Evolutionary conservation across 2,888 invertebrate species (phyloP).

Genomic region (Lamellibrachia columna): DNA sequence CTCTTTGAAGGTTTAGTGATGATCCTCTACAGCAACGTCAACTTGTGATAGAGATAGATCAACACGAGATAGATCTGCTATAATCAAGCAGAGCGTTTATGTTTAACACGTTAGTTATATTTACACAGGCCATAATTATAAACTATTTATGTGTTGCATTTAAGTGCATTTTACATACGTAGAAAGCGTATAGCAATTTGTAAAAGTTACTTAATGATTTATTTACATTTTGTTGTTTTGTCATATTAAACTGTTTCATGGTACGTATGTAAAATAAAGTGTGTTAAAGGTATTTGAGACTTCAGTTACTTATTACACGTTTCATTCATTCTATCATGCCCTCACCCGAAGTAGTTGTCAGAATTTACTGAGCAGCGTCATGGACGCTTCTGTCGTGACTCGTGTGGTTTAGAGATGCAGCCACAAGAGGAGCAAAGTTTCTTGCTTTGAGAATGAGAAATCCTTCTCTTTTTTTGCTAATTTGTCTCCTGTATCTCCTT

Average conservation of each 20-base stretch:
- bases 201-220: background rate
- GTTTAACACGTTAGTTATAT: background rate
- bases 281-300: background rate
- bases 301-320: background rate
- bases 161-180: background rate
- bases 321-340: no score
- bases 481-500: no score
- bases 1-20: background rate
- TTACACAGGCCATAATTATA: background rate
- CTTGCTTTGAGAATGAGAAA: no score
- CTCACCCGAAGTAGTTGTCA: no score
- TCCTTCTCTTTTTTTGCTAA: no score
- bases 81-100: background rate
- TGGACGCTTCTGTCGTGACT: no score
- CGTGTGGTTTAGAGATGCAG: no score
- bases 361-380: no score
- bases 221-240: background rate
- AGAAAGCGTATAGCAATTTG: background rate
- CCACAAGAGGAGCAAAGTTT: no score
- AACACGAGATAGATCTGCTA: background rate
- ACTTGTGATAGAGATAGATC: background rate
- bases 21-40: background rate
- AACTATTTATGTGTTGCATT: background rate
- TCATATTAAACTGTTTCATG: background rate
- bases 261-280: background rate